phyloP scores from a whole-genome alignment of 2,797 vertebrate species.

The Amblyraja radiata region DNA sequence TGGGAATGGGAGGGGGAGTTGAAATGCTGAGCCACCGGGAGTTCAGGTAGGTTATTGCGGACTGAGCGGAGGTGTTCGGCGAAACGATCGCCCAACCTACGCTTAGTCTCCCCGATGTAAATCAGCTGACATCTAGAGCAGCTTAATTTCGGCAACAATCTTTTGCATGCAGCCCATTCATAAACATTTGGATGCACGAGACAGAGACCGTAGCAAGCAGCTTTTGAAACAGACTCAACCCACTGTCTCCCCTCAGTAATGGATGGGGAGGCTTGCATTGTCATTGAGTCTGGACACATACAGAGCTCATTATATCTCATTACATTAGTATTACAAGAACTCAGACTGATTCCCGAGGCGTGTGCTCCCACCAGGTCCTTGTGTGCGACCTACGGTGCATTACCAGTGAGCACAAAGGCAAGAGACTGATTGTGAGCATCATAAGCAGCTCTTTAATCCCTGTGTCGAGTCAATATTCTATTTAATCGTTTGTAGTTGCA shows the following conservation, averaged over 20 bases:
- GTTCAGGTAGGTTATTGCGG: no score
- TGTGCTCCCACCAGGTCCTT: conserved; percentile 54
- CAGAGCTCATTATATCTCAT: conserved; percentile 76
- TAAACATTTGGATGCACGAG: neutral
- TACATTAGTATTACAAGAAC: conserved; percentile 61
- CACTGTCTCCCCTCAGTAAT: conserved; percentile 25
- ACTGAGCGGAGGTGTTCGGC: no score
- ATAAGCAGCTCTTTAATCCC: neutral
- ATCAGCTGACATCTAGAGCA: no score
- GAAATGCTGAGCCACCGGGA: no score
- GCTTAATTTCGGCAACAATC: conserved; percentile 43
- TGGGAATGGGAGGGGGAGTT: no score
- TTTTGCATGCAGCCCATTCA: conserved; percentile 8
- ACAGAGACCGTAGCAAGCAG: neutral
- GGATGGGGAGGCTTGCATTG: conserved; percentile 17
- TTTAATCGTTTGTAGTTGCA: neutral
- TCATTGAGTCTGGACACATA: conserved; percentile 50
- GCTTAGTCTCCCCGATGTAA: no score
- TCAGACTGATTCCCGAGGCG: conserved; percentile 32
- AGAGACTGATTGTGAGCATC: neutral
- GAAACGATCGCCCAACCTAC: no score
- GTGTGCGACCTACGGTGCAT: conserved; percentile 43
- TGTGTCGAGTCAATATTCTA: neutral
- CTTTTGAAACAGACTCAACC: conserved; percentile 5
- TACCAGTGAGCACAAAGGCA: neutral